Evolutionary conservation across 2,797 vertebrate species (phyloP).

Genomic region (Lacerta bilineata): DNA sequence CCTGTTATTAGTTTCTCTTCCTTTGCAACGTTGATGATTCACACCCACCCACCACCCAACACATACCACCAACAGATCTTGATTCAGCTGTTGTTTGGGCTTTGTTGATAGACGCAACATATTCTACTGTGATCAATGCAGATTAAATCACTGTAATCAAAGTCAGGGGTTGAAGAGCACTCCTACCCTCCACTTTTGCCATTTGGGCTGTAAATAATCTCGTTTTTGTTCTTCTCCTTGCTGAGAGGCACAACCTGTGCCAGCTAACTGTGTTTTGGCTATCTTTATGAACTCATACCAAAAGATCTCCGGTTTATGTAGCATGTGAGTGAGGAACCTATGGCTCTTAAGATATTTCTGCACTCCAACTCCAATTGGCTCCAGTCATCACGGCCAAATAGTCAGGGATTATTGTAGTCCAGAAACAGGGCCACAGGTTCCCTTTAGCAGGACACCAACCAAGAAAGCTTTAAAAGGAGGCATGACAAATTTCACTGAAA

Average conservation of each 20-base stretch:
- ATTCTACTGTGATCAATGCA: neutral
- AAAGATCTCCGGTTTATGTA: neutral
- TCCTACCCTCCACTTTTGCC: too few species aligned
- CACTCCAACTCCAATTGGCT: too few species aligned
- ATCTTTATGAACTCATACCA: neutral
- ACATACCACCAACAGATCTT: neutral
- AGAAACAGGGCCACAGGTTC: too few species aligned
- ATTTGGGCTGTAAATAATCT: neutral
- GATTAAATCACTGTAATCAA: neutral
- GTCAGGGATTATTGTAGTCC: too few species aligned
- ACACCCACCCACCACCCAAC: slow-evolving; percentile 12
- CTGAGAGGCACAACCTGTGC: neutral
- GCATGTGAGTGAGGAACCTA: too few species aligned
- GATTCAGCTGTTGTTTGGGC: neutral
- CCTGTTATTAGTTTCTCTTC: neutral
- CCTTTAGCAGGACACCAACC: too few species aligned
- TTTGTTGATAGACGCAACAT: neutral
- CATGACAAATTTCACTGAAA: too few species aligned
- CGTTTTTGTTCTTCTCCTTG: neutral
- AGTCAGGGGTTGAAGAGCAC: neutral
- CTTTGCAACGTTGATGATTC: slow-evolving; percentile 22
- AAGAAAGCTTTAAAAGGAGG: too few species aligned
- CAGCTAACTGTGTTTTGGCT: neutral
- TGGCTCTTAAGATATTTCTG: too few species aligned
- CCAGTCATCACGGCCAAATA: too few species aligned